Evolutionary conservation across 2,888 invertebrate genomes (phyloP).

Genomic region (Colletes collaris): DNA sequence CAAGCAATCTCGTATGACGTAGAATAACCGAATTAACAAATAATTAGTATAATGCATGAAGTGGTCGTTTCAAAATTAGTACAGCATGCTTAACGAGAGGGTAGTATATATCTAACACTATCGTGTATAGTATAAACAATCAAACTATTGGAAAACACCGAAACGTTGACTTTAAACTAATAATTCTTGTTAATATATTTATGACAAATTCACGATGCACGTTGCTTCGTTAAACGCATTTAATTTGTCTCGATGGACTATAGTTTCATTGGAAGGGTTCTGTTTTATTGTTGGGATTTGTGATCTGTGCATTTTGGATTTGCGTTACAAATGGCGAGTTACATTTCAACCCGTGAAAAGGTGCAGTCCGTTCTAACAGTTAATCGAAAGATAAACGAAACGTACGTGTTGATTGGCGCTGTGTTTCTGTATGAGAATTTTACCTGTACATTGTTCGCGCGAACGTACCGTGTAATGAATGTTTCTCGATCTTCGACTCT

Average conservation of each 20-base stretch:
- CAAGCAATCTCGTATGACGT: slow-evolving; percentile 1
- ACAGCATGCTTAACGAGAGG: slow-evolving; percentile 60
- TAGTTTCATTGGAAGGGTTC: neutral
- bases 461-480: slow-evolving; percentile 21
- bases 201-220: slow-evolving; percentile 52
- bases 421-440: neutral
- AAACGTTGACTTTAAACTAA: slow-evolving; percentile 70
- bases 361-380: neutral
- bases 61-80: slow-evolving; percentile 50
- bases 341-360: slow-evolving; percentile 8
- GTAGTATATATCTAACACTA: slow-evolving; percentile 31
- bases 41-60: slow-evolving; percentile 57
- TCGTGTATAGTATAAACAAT: slow-evolving; percentile 4
- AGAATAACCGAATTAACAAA: slow-evolving; percentile 22
- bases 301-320: slow-evolving; percentile 59
- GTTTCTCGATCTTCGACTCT: slow-evolving; percentile 18
- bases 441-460: slow-evolving; percentile 6
- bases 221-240: neutral
- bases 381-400: neutral
- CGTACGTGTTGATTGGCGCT: neutral
- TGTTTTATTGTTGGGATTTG: neutral
- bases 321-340: slow-evolving; percentile 61
- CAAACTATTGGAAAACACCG: neutral
- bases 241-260: neutral
- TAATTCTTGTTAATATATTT: slow-evolving; percentile 16